A percentile compares a stretch with the other conserved stretches of the same genome.
These are phyloP conservation scores for Oryzaephilus surinamensis DNA, from an alignment of 1,140 invertebrate species.

Conservation along the genomic window DNA sequence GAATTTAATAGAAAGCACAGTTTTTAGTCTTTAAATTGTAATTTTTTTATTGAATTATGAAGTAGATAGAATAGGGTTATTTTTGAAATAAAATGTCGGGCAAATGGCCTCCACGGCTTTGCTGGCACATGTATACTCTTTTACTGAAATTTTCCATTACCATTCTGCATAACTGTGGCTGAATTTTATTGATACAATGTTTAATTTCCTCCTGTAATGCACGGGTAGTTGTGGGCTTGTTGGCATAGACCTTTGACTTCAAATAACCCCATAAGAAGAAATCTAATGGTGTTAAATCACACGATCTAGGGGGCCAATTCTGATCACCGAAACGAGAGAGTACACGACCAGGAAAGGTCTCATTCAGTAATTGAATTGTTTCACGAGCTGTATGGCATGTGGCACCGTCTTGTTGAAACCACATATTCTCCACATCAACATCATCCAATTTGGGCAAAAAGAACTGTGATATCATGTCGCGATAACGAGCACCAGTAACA, in stretches of 20 bases:
- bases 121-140: background rate
- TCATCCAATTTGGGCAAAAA: conserved; percentile 13
- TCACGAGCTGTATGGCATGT: conserved; percentile 16
- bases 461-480: conserved; percentile 10
- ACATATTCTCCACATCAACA: conserved; percentile 5
- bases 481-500: conserved; percentile 13
- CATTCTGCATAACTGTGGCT: background rate
- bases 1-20: too few species aligned
- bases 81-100: too few species aligned
- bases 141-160: background rate
- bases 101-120: conserved; percentile 1
- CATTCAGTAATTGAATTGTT: conserved; percentile 18
- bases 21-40: too few species aligned
- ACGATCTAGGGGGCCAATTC: conserved; percentile 33
- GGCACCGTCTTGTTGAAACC: conserved; percentile 21
- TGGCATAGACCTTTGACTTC: conserved; percentile 13
- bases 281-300: conserved; percentile 34
- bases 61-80: too few species aligned
- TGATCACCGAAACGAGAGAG: conserved; percentile 32
- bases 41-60: too few species aligned
- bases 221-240: background rate
- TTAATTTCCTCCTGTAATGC: background rate
- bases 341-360: conserved; percentile 26
- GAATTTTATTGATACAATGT: conserved; percentile 1
- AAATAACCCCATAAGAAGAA: conserved; percentile 35